Percentiles rank a stretch among this genome's conserved stretches.
Evolutionary conservation across 2,113 vertebrate genomes (phyloP).

Genomic region (Antidorcas marsupialis): DNA sequence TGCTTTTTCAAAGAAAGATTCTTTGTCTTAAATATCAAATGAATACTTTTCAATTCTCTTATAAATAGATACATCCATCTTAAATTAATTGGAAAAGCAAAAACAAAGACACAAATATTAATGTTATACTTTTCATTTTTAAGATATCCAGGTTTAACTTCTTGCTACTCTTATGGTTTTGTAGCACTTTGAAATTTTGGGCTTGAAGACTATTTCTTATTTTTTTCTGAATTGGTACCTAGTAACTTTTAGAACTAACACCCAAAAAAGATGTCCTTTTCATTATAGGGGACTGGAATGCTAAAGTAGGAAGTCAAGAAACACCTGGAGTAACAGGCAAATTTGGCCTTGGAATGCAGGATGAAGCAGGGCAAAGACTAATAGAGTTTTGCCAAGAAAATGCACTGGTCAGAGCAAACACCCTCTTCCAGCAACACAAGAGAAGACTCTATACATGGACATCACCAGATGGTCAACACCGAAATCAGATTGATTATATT

Average conservation of each 20-base stretch:
- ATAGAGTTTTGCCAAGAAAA: too few relatives aligned
- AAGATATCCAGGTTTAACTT: constrained; percentile 13
- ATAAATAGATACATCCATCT: neutral
- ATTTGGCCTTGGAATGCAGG: too few relatives aligned
- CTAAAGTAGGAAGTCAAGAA: too few relatives aligned
- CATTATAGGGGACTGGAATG: too few relatives aligned
- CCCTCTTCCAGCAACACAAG: too few relatives aligned
- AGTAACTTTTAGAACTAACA: neutral
- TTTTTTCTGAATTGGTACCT: constrained; percentile 36
- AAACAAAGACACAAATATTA: neutral
- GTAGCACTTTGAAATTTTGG: neutral
- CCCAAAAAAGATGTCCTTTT: too few relatives aligned
- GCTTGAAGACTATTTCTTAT: constrained; percentile 34
- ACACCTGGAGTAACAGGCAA: too few relatives aligned
- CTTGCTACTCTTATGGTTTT: neutral
- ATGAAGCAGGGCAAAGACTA: too few relatives aligned
- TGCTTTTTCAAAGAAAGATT: neutral
- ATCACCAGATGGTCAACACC: too few relatives aligned
- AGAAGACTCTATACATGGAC: too few relatives aligned
- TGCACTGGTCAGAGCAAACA: too few relatives aligned
- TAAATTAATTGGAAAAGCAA: constrained; percentile 56
- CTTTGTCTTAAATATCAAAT: constrained; percentile 3
- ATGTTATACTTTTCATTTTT: neutral
- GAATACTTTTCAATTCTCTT: constrained; percentile 9
- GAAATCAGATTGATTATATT: too few relatives aligned